These are phyloP conservation scores for Heterotis niloticus DNA, from an alignment of 2,113 vertebrate genomes.

Conservation along the genomic window DNA sequence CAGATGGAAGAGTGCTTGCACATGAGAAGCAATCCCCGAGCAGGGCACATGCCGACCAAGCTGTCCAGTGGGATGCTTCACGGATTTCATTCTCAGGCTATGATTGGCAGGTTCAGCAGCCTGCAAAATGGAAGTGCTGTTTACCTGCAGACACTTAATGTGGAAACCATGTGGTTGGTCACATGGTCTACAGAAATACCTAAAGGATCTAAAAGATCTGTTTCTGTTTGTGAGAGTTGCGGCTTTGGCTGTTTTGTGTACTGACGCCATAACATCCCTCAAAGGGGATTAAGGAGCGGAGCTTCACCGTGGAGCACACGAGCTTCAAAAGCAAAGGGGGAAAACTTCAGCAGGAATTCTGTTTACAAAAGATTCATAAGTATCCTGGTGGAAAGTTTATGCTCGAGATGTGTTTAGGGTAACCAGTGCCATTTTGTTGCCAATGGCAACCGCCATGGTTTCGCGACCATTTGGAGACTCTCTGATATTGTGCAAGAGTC, in stretches of 20 bases:
- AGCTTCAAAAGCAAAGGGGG: conserved; percentile 32
- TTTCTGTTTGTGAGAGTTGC: too few species aligned
- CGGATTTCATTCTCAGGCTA: too few species aligned
- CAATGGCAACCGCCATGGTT: conserved; percentile 36
- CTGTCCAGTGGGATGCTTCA: too few species aligned
- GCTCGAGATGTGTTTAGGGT: conserved; percentile 44
- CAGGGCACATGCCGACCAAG: too few species aligned
- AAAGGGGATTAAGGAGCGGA: conserved; percentile 25
- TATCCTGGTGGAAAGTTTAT: conserved; percentile 44
- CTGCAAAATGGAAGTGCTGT: background rate
- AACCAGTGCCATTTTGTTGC: conserved; percentile 35
- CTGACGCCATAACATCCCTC: conserved; percentile 50
- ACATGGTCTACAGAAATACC: background rate
- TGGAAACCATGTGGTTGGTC: background rate
- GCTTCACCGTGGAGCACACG: conserved; percentile 31
- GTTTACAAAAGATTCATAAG: conserved; percentile 55
- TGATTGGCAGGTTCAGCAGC: conserved; percentile 55
- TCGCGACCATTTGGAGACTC: conserved; percentile 35
- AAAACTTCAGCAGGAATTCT: conserved; percentile 45
- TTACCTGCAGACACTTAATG: background rate
- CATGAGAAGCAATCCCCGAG: too few species aligned
- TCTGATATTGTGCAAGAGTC: conserved; percentile 29
- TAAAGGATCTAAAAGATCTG: background rate
- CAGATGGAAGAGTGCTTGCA: too few species aligned
- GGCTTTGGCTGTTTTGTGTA: conserved; percentile 30